Conservation (phyloP, 2,797 vertebrate genomes). For the Melopsittacus undulatus region DNA sequence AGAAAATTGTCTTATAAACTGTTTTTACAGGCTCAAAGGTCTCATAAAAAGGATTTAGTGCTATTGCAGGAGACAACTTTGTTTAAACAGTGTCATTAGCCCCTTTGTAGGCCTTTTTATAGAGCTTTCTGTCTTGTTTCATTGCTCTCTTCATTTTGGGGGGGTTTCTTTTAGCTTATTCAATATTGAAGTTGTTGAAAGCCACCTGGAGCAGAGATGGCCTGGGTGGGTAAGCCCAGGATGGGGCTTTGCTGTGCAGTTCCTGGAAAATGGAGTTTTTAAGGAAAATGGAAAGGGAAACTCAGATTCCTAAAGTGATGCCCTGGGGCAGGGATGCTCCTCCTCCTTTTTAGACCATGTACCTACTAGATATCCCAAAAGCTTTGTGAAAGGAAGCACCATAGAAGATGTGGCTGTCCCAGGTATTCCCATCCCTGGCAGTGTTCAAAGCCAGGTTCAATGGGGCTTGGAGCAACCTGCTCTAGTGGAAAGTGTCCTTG, state of each 20-base stretch:
- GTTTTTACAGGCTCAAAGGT: slow-evolving; percentile 10
- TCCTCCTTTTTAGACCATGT: fast-evolving
- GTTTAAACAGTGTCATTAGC: slow-evolving; percentile 17
- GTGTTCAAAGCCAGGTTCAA: background rate
- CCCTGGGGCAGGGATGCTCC: background rate
- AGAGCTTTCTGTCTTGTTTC: background rate
- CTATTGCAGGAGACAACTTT: background rate
- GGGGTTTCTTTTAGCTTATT: background rate
- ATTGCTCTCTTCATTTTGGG: background rate
- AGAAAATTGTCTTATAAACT: slow-evolving; percentile 29
- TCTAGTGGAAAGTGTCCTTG: background rate
- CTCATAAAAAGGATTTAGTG: background rate
- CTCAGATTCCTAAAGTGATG: background rate
- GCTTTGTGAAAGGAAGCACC: background rate
- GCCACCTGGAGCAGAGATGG: background rate
- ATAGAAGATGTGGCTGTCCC: background rate
- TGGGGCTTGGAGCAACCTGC: background rate
- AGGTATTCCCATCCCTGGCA: no score
- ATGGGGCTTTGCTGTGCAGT: fast-evolving
- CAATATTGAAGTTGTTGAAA: background rate
- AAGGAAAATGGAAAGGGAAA: background rate
- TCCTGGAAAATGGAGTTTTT: background rate
- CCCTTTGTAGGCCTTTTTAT: background rate
- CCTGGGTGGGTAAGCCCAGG: background rate
- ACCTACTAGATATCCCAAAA: background rate